Conservation (phyloP, 2,888 invertebrate genomes). For the Zele albiditarsus region DNA sequence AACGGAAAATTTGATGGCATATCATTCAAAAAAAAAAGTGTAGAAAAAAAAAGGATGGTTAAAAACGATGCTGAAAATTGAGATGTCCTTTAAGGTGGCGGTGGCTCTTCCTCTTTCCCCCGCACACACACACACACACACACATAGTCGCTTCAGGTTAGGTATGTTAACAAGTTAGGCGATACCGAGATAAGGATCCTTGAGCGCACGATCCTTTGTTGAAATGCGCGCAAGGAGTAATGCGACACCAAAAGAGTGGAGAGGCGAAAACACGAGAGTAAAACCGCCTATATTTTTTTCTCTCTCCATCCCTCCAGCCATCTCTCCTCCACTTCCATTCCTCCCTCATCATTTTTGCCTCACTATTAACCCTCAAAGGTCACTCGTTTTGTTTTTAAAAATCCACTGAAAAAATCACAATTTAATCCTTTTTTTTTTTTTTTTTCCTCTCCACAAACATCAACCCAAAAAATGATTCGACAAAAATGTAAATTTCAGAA, state of each 20-base stretch:
- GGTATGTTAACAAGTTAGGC: constrained; percentile 72
- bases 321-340: constrained; percentile 39
- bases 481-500: constrained; percentile 22
- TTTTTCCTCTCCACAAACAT: neutral
- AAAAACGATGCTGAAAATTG: constrained; percentile 52
- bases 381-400: too few species aligned
- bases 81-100: constrained; percentile 62
- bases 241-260: constrained; percentile 66
- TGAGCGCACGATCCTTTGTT: constrained; percentile 67
- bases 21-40: constrained; percentile 13
- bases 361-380: too few species aligned
- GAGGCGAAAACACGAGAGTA: constrained; percentile 58
- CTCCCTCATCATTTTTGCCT: neutral
- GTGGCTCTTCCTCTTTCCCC: constrained; percentile 45
- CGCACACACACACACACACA: neutral
- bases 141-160: constrained; percentile 58
- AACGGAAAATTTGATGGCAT: too few species aligned
- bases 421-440: neutral
- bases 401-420: too few species aligned
- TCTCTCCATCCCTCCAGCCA: constrained; percentile 34
- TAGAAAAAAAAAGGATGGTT: constrained; percentile 11
- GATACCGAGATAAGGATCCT: constrained; percentile 70
- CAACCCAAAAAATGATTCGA: constrained; percentile 21
- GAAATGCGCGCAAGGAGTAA: constrained; percentile 63
- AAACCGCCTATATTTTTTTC: constrained; percentile 48